A percentile compares a stretch with the other conserved stretches of the same genome.
Evolutionary conservation across 1,140 invertebrate species (phyloP).

Genomic region (Achatina immaculata): DNA sequence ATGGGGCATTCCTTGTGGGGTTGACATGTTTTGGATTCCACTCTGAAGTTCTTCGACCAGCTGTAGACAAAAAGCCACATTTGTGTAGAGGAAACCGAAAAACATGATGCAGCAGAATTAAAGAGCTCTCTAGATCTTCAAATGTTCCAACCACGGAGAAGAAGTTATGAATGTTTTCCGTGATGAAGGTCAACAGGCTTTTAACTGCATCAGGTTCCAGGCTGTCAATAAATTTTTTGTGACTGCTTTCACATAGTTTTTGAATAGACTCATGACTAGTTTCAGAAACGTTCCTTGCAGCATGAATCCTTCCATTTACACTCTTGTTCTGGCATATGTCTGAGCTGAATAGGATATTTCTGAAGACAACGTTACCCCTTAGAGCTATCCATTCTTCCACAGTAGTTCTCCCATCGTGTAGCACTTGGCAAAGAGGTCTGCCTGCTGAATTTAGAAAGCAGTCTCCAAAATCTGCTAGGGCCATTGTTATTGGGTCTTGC

Average conservation of each 20-base stretch:
- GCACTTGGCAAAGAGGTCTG: background rate
- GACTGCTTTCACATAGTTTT: background rate
- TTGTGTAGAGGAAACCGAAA: background rate
- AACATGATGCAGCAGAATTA: constrained; percentile 6
- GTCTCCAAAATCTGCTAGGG: background rate
- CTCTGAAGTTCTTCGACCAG: background rate
- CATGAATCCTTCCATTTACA: no score
- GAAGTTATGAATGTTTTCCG: background rate
- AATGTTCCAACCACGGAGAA: background rate
- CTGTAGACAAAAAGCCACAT: background rate
- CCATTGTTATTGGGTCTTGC: constrained; percentile 8
- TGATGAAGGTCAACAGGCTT: background rate
- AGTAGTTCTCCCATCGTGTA: background rate
- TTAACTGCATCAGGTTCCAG: background rate
- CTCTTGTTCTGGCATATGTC: background rate
- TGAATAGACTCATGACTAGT: background rate
- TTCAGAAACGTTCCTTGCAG: background rate
- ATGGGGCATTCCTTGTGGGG: background rate
- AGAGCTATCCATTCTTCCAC: constrained; percentile 9
- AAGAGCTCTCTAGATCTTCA: background rate
- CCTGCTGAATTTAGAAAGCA: background rate
- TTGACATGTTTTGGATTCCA: background rate
- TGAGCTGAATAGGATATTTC: background rate
- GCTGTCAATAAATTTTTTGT: background rate
- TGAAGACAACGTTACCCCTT: constrained; percentile 9